A percentile compares a stretch with the other conserved stretches of the same genome.
phyloP scores from a whole-genome alignment of 1,140 invertebrate genomes.

The Heliconius eleuchia region DNA sequence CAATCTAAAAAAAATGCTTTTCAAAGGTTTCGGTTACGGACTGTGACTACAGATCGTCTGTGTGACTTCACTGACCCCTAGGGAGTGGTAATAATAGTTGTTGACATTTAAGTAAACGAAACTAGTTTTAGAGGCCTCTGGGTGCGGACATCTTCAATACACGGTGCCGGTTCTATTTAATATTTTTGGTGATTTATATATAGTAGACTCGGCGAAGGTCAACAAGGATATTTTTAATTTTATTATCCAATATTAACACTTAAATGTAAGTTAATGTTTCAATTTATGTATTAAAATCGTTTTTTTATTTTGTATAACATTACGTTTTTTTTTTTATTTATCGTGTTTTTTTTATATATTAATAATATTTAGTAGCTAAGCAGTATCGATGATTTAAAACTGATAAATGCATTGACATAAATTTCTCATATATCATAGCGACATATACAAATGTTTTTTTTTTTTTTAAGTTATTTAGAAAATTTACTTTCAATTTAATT shows the following conservation, averaged over 20 bases:
- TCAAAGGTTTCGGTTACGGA: conserved; percentile 23
- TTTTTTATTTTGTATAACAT: background rate
- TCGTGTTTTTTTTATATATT: background rate
- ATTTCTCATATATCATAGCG: too few relatives aligned
- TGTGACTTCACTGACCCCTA: conserved; percentile 56
- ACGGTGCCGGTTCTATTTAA: conserved; percentile 41
- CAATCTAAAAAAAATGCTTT: conserved; percentile 1
- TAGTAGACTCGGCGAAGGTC: conserved; percentile 36
- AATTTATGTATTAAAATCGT: background rate
- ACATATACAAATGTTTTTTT: too few relatives aligned
- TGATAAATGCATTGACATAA: background rate
- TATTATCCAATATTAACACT: background rate
- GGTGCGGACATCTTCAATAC: conserved; percentile 45
- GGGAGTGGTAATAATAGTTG: conserved; percentile 45
- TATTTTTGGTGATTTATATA: conserved; percentile 50
- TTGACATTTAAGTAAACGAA: conserved; percentile 69
- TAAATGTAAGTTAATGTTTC: conserved; percentile 9
- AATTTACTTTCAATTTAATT: too few relatives aligned
- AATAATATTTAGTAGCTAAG: background rate
- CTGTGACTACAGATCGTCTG: conserved; percentile 41
- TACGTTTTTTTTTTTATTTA: background rate
- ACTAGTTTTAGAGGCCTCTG: conserved; percentile 66
- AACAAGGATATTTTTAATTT: conserved; percentile 35
- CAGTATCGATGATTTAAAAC: background rate
- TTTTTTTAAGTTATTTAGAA: too few relatives aligned